A percentile compares a stretch with the other conserved stretches of the same genome.
Conservation (phyloP, 2,113 vertebrate species). For the Rhizomys pruinosus region DNA sequence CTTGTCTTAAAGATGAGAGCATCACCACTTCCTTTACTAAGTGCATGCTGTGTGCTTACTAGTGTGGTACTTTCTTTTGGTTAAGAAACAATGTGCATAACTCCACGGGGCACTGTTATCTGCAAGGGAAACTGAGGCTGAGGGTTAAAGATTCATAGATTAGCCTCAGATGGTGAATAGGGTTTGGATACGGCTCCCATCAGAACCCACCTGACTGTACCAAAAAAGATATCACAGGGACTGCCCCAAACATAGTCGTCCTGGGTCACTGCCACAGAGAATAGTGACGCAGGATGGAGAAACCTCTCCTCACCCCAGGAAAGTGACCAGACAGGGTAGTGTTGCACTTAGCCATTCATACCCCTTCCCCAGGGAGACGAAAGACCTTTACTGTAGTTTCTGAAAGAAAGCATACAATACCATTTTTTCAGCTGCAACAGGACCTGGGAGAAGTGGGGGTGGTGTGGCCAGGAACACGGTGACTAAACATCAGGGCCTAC, state of each 20-base stretch:
- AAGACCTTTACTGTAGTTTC: not conserved
- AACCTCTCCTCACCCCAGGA: not conserved
- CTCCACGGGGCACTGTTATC: not conserved
- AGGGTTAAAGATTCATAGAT: not conserved
- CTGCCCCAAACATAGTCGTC: not conserved
- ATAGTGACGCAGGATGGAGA: not conserved
- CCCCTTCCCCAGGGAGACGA: not conserved
- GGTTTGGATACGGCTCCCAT: not conserved
- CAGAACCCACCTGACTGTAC: not conserved
- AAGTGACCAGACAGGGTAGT: not conserved
- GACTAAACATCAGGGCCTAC: not conserved
- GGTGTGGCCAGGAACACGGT: not conserved
- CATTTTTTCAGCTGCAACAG: conserved; percentile 30
- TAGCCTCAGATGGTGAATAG: not conserved
- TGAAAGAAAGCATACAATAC: conserved; percentile 20
- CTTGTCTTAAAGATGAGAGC: not conserved
- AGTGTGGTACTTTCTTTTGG: not conserved
- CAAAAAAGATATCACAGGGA: not conserved
- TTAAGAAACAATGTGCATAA: accelerated
- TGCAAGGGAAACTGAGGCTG: not conserved
- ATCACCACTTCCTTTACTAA: not conserved
- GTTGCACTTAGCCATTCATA: not conserved
- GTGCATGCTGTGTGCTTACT: too few species aligned
- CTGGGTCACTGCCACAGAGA: not conserved
- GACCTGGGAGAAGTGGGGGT: not conserved